Conservation (phyloP, 2,888 invertebrate genomes). For the Acanthosoma haemorrhoidale region DNA sequence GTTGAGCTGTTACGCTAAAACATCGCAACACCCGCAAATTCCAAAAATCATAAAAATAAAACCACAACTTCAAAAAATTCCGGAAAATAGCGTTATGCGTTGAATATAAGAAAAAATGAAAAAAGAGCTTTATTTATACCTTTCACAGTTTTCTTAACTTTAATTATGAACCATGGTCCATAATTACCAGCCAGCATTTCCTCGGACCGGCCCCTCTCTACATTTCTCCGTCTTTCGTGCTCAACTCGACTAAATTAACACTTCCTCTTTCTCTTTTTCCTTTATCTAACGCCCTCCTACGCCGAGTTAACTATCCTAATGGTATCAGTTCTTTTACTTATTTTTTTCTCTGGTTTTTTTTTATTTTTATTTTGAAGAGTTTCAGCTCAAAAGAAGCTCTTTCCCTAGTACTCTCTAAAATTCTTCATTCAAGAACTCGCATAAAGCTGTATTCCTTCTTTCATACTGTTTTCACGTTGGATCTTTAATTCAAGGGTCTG, state of each 20-base stretch:
- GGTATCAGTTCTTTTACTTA: conserved; percentile 6
- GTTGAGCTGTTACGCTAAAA: too few species aligned
- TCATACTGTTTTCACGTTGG: too few species aligned
- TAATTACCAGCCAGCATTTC: background rate
- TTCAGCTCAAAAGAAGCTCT: background rate
- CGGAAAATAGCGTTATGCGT: too few species aligned
- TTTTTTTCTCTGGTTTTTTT: background rate
- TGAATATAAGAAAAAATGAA: background rate
- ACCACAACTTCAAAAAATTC: too few species aligned
- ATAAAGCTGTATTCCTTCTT: too few species aligned
- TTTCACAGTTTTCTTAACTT: conserved; percentile 12
- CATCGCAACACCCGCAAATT: too few species aligned
- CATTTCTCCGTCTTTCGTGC: background rate
- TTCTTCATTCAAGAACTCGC: too few species aligned
- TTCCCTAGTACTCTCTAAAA: too few species aligned
- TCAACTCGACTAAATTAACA: conserved; percentile 5
- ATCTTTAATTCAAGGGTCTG: too few species aligned
- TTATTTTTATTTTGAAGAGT: background rate
- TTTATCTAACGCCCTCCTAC: background rate
- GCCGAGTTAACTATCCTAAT: background rate
- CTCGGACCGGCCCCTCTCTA: background rate
- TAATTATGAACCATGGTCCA: background rate
- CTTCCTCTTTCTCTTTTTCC: conserved; percentile 5
- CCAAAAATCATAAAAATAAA: too few species aligned
- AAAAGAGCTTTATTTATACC: background rate